Evolutionary conservation across 2,113 vertebrate genomes (phyloP).

Genomic region (Pseudopipra pipra): DNA sequence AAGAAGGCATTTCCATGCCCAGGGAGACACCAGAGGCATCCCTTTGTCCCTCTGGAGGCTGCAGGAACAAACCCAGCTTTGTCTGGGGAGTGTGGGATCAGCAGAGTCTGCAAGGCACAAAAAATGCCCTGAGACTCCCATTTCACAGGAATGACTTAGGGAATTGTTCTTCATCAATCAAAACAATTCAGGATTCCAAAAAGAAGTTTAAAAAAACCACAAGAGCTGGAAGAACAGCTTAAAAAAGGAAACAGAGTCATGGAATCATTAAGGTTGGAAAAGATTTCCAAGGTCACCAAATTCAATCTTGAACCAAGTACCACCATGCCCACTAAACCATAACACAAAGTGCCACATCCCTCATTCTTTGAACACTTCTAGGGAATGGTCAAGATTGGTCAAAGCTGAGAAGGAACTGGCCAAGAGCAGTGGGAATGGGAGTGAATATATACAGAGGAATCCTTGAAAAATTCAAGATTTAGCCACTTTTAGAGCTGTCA

Average conservation of each 20-base stretch:
- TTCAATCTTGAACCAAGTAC: neutral
- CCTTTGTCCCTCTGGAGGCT: neutral
- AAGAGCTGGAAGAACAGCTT: neutral
- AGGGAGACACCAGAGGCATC: rapidly evolving
- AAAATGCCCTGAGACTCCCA: neutral
- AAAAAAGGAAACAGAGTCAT: neutral
- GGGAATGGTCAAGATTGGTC: rapidly evolving
- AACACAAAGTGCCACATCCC: neutral
- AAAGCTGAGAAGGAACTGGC: neutral
- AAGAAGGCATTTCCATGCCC: too few species aligned
- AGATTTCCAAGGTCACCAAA: neutral
- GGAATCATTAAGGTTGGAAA: neutral
- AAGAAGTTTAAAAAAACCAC: rapidly evolving
- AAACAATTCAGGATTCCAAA: neutral
- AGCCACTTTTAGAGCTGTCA: neutral
- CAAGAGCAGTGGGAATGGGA: neutral
- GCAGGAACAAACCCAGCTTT: neutral
- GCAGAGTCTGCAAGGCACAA: neutral
- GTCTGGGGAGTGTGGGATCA: neutral
- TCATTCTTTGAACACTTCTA: neutral
- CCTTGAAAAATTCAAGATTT: neutral
- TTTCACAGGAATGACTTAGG: neutral
- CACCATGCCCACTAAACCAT: neutral
- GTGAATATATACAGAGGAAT: neutral
- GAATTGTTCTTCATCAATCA: neutral